Percentiles rank a stretch among this genome's conserved stretches.
These are phyloP conservation scores for Eupithecia dodoneata DNA, from an alignment of 2,888 invertebrate genomes.

Conservation along the genomic window DNA sequence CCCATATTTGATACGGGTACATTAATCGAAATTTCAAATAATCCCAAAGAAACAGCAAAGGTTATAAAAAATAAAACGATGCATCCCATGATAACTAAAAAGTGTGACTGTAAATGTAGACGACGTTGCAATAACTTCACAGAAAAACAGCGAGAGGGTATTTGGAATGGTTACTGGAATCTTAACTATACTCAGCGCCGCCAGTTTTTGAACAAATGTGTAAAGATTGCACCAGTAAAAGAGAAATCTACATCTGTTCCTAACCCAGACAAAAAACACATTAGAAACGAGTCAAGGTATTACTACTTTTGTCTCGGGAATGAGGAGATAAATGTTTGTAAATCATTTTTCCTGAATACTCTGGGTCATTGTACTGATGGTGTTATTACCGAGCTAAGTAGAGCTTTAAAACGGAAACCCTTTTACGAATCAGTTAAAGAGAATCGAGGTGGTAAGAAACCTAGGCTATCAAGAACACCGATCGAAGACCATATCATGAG, in stretches of 20 bases:
- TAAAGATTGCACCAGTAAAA: conserved; percentile 26
- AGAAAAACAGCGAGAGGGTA: conserved; percentile 30
- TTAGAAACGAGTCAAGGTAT: conserved; percentile 32
- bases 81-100: conserved; percentile 33
- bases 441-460: too few relatives aligned
- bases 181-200: conserved; percentile 32
- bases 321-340: conserved; percentile 38
- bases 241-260: conserved; percentile 27
- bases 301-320: conserved; percentile 27
- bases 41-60: conserved; percentile 33
- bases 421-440: too few relatives aligned
- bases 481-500: too few relatives aligned
- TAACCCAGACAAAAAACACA: conserved; percentile 26
- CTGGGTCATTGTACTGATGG: conserved; percentile 30
- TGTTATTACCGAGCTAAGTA: too few relatives aligned
- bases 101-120: conserved; percentile 13
- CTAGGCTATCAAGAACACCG: too few relatives aligned
- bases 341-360: conserved; percentile 36
- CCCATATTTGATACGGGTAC: conserved; percentile 31
- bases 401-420: too few relatives aligned
- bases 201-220: conserved; percentile 31
- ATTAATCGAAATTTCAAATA: conserved; percentile 30
- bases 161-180: conserved; percentile 37
- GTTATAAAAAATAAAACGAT: conserved; percentile 34
- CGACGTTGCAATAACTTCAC: conserved; percentile 30